Evolutionary conservation across 1,140 invertebrate genomes (phyloP).

Genomic region (Bombus cullumanus): DNA sequence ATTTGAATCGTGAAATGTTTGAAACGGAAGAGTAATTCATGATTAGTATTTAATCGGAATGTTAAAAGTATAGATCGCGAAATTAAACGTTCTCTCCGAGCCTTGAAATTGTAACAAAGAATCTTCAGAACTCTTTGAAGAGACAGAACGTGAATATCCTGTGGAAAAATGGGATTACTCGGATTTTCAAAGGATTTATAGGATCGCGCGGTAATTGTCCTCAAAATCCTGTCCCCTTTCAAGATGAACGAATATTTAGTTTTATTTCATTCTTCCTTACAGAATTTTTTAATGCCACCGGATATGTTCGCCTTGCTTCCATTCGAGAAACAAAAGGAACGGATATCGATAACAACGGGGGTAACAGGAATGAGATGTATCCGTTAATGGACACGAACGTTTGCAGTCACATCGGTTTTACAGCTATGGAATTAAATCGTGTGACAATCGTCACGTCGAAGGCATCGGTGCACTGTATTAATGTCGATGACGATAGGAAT

Average conservation of each 20-base stretch:
- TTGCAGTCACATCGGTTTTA: conserved; percentile 12
- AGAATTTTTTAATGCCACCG: not conserved
- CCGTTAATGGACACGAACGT: conserved; percentile 28
- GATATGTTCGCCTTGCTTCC: not conserved
- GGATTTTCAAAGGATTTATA: not conserved
- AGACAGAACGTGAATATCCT: not conserved
- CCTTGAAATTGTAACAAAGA: not conserved
- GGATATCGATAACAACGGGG: conserved; percentile 26
- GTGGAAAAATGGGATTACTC: not conserved
- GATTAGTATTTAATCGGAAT: not conserved
- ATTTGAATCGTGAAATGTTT: conserved; percentile 10
- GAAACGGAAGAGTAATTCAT: not conserved
- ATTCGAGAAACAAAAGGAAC: conserved; percentile 1
- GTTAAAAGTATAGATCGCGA: not conserved
- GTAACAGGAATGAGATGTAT: not conserved
- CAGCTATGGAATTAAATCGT: conserved; percentile 20
- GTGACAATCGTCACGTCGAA: conserved; percentile 20
- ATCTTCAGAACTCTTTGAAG: not conserved
- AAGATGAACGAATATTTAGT: not conserved
- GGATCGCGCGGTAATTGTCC: not conserved
- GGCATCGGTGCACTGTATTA: conserved; percentile 6
- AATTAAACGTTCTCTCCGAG: not conserved
- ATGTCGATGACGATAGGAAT: conserved; percentile 2
- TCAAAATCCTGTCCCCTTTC: not conserved
- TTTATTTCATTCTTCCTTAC: not conserved